phyloP scores from a whole-genome alignment of 2,888 invertebrate species.

The Corythucha ciliata region DNA sequence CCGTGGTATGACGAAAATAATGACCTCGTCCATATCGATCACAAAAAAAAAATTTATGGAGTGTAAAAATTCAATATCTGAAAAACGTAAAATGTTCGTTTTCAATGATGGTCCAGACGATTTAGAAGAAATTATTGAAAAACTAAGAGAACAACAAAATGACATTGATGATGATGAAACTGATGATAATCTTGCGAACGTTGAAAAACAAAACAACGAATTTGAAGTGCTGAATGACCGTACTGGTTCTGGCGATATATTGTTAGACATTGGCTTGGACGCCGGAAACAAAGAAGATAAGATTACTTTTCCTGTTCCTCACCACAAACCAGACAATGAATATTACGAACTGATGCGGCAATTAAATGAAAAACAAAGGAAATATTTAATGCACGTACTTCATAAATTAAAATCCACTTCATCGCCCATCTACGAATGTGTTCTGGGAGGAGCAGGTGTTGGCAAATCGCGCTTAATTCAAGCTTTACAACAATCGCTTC shows the following conservation, averaged over 20 bases:
- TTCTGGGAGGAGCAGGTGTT: conserved; percentile 15
- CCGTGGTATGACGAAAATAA: conserved; percentile 33
- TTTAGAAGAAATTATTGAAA: too few species aligned
- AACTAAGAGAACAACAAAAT: too few species aligned
- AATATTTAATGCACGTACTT: background rate
- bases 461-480: conserved; percentile 31
- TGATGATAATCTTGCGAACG: background rate
- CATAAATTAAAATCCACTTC: background rate
- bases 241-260: conserved; percentile 13
- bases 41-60: too few species aligned
- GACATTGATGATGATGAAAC: conserved; percentile 10
- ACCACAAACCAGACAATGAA: conserved; percentile 2
- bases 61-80: too few species aligned
- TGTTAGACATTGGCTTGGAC: background rate
- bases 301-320: background rate
- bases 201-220: background rate
- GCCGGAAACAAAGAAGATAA: background rate
- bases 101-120: too few species aligned
- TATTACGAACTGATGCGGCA: background rate
- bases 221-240: conserved; percentile 15
- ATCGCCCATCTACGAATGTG: conserved; percentile 5
- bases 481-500: conserved; percentile 26
- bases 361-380: conserved; percentile 15
- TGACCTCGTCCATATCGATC: conserved; percentile 25
- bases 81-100: too few species aligned